Evolutionary conservation across 2,113 vertebrate genomes (phyloP).

Genomic region (Megaceryle maxima): DNA sequence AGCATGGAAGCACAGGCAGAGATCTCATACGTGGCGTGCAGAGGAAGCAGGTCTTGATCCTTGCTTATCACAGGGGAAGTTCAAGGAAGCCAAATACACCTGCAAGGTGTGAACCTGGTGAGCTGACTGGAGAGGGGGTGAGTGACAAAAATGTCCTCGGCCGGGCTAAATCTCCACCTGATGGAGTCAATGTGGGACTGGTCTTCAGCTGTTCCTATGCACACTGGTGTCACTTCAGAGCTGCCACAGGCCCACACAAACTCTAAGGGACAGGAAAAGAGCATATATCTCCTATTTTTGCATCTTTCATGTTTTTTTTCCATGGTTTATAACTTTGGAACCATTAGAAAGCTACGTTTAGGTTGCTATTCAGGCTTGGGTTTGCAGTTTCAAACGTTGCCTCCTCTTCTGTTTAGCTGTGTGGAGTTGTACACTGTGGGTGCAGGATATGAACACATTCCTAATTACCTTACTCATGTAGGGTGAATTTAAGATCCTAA

Average conservation of each 20-base stretch:
- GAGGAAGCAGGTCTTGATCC: neutral
- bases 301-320: neutral
- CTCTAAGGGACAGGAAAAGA: neutral
- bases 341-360: neutral
- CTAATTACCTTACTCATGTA: neutral
- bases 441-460: neutral
- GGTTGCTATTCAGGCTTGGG: neutral
- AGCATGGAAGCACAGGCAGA: neutral
- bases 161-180: neutral
- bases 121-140: neutral
- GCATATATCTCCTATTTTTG: neutral
- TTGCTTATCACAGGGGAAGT: neutral
- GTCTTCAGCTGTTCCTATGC: neutral
- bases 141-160: neutral
- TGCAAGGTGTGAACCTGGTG: neutral
- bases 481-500: neutral
- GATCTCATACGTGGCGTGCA: fast-evolving
- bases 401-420: neutral
- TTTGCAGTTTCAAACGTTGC: neutral
- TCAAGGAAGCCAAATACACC: neutral
- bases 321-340: neutral
- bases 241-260: neutral
- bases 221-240: neutral
- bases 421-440: neutral
- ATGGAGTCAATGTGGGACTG: neutral